These are phyloP conservation scores for Chaenogobius annularis DNA, from an alignment of 2,113 vertebrate species.

Conservation along the genomic window DNA sequence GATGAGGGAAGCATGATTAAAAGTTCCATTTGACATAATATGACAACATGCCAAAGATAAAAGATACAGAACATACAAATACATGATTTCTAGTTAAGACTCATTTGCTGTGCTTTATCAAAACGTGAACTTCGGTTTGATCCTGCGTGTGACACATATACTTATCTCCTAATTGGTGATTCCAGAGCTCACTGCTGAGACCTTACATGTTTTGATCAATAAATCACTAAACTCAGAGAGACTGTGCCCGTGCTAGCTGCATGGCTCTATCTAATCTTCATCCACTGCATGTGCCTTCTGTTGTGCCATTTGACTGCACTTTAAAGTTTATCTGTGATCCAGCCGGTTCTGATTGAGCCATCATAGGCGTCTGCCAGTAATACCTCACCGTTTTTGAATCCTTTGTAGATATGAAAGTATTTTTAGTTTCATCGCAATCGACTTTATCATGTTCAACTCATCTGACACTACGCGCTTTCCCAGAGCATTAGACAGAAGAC, in stretches of 20 bases:
- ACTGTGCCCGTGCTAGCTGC: background rate
- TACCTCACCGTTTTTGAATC: background rate
- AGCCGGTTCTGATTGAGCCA: background rate
- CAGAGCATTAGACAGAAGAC: background rate
- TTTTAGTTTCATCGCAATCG: background rate
- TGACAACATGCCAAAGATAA: too few relatives aligned
- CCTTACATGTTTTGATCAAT: constrained; percentile 34
- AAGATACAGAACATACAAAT: too few relatives aligned
- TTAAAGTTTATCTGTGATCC: background rate
- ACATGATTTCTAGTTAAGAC: too few relatives aligned
- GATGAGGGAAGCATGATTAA: too few relatives aligned
- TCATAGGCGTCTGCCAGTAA: background rate
- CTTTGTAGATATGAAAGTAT: background rate
- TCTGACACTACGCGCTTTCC: constrained; percentile 1
- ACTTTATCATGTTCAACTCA: background rate
- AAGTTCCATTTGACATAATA: too few relatives aligned
- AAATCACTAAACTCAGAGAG: constrained; percentile 6
- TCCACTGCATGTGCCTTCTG: background rate
- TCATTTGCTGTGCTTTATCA: background rate
- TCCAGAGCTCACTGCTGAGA: constrained; percentile 10
- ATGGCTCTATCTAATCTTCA: constrained; percentile 7
- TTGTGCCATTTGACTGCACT: background rate
- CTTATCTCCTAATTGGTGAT: constrained; percentile 3
- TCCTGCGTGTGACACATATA: background rate
- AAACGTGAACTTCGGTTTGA: background rate